Evolutionary conservation across 2,888 invertebrate genomes (phyloP).

Genomic region (Endomychus coccineus): DNA sequence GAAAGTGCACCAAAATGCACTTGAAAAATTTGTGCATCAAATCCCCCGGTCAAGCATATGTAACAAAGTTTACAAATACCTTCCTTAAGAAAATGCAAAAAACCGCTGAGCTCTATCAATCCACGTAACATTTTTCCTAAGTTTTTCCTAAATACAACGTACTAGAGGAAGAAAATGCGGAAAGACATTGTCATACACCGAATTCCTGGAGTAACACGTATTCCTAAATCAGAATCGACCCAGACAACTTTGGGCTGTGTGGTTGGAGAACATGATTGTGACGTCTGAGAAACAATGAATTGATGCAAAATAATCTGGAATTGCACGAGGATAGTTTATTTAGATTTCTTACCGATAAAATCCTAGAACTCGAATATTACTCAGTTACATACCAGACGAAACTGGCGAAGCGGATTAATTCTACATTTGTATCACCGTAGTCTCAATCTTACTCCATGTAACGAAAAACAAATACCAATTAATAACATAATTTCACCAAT

Average conservation of each 20-base stretch:
- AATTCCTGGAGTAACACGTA: conserved; percentile 49
- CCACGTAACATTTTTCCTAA: no score
- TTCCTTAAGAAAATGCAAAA: no score
- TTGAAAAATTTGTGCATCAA: no score
- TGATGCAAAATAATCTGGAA: conserved; percentile 56
- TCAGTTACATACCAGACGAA: conserved; percentile 62
- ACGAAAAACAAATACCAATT: no score
- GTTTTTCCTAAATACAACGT: conserved; percentile 7
- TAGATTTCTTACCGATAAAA: conserved; percentile 44
- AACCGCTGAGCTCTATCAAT: no score
- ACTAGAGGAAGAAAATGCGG: conserved; percentile 3
- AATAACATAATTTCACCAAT: no score
- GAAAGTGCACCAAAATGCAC: no score
- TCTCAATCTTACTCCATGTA: no score
- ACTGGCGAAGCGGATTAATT: conserved; percentile 58
- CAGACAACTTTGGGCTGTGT: conserved; percentile 56
- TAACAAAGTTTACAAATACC: no score
- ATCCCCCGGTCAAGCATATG: no score
- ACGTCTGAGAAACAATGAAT: conserved; percentile 64
- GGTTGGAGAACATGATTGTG: conserved; percentile 60
- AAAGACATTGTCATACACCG: conserved; percentile 7
- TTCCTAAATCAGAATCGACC: conserved; percentile 50
- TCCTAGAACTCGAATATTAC: conserved; percentile 46
- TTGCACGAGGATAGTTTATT: conserved; percentile 48
- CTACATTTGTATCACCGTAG: conserved; percentile 56